Percentiles rank a stretch among this genome's conserved stretches.
These are phyloP conservation scores for Drosophila histrio DNA, from an alignment of 2,888 invertebrate genomes.

Conservation along the genomic window DNA sequence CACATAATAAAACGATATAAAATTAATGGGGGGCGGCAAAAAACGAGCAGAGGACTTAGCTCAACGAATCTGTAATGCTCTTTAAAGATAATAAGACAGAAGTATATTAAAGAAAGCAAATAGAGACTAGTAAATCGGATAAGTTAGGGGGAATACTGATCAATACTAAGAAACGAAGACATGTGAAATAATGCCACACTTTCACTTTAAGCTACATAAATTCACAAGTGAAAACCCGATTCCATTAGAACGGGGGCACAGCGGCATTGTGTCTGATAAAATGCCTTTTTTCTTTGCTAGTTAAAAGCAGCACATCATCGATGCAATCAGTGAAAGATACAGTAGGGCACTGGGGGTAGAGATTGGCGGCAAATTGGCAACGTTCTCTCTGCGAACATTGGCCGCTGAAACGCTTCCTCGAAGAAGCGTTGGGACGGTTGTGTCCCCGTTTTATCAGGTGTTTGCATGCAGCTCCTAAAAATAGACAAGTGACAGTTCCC, in stretches of 20 bases:
- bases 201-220: too few species aligned
- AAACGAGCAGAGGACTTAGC: not conserved
- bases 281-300: slow-evolving; percentile 4
- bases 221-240: too few species aligned
- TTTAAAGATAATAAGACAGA: not conserved
- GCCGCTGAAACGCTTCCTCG: slow-evolving; percentile 38
- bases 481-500: slow-evolving; percentile 50
- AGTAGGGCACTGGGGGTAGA: too few species aligned
- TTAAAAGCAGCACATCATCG: slow-evolving; percentile 31
- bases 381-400: slow-evolving; percentile 15
- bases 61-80: slow-evolving; percentile 15
- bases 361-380: slow-evolving; percentile 37
- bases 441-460: slow-evolving; percentile 82
- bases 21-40: not conserved
- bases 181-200: too few species aligned
- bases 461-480: slow-evolving; percentile 78
- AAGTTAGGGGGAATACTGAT: not conserved
- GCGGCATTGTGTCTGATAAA: slow-evolving; percentile 33
- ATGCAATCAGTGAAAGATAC: slow-evolving; percentile 32
- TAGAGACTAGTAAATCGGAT: not conserved
- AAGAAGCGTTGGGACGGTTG: slow-evolving; percentile 32
- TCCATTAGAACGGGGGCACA: not conserved
- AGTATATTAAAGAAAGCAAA: not conserved
- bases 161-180: not conserved
- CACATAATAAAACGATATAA: slow-evolving; percentile 24